A percentile compares a stretch with the other conserved stretches of the same genome.
These are phyloP conservation scores for Hirudinaria manillensis DNA, from an alignment of 2,888 invertebrate species.

Conservation along the genomic window DNA sequence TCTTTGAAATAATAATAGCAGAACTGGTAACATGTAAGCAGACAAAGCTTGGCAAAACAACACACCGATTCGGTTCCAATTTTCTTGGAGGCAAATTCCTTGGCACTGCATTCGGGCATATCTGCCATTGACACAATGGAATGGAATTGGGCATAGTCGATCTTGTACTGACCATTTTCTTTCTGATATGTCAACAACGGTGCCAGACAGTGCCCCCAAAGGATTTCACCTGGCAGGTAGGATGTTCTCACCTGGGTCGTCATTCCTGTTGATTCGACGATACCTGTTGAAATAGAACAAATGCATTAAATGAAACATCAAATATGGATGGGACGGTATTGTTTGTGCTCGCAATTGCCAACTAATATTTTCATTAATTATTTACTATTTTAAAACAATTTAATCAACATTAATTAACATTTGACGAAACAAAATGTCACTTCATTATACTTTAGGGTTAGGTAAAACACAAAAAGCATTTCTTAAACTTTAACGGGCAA, in stretches of 20 bases:
- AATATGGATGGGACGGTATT: not conserved
- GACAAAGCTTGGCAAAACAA: not conserved
- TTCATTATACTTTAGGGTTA: too few species aligned
- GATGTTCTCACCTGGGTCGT: constrained; percentile 56
- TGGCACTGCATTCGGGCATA: constrained; percentile 51
- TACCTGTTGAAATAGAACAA: constrained; percentile 23
- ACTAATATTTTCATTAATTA: too few species aligned
- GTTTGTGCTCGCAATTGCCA: too few species aligned
- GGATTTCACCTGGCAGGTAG: constrained; percentile 56
- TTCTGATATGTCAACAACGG: constrained; percentile 54
- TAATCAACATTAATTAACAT: too few species aligned
- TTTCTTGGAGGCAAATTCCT: constrained; percentile 2
- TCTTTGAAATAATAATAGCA: not conserved
- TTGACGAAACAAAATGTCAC: too few species aligned
- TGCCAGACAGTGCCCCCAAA: constrained; percentile 54
- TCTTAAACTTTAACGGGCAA: too few species aligned
- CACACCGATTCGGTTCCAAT: not conserved
- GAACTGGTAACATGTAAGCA: too few species aligned
- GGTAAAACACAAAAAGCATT: too few species aligned
- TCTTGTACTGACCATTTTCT: constrained; percentile 53
- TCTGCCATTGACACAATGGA: constrained; percentile 55
- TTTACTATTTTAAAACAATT: too few species aligned
- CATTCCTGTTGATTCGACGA: constrained; percentile 37
- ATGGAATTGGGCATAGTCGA: constrained; percentile 54
- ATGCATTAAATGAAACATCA: not conserved